Evolutionary conservation across 1,140 invertebrate species (phyloP), one percentile per base, ranked within the genome.

Genomic region (Calosoma granatense): DNA sequence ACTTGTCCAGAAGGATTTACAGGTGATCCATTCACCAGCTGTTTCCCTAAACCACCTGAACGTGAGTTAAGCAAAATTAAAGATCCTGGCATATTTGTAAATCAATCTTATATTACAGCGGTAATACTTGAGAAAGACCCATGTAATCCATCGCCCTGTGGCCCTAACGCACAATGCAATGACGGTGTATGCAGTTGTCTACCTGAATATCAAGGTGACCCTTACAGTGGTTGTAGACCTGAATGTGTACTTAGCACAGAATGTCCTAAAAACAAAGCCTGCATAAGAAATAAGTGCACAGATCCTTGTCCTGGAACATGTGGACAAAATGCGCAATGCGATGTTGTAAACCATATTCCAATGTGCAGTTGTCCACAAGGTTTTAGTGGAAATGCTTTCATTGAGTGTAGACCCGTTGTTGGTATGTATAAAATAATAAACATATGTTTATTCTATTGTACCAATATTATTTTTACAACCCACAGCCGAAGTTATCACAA

Each of bases 281-380:
- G 89, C 62, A 79, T 88, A 15, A 78, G 78, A 59, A 82, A 84
- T 62, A 86, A 85, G 74, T 90, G 88, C 67, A 69, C 77, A 22
- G 85, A 91, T 70, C 87, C 87, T 17, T 91, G 88, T 66, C 74
- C 75, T 15, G 83, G 81, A 55, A 80, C 80, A 19, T 90, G 87
- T 70, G 86, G 86, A 0, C 74, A 80, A 53, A 81, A 81, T 65
- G 84, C 86, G 15, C 68, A 78, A 55, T 89, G 87, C 65, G 74
- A 77, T 20, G 82, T 87, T 1, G 76, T 81, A 53, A 86, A 87
- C 65, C 86, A 89, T 65, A 80, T 82, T 21, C 83, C 86, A 11
- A 82, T 81, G 62, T 90, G 86, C 61, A 80, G 76, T 56, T 90
- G 87, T 65, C 77, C 81, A 20, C 61, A 74, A 23, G 81, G 81